These are phyloP conservation scores for Harpalus rufipes DNA, from an alignment of 2,888 invertebrate genomes.

Conservation along the genomic window DNA sequence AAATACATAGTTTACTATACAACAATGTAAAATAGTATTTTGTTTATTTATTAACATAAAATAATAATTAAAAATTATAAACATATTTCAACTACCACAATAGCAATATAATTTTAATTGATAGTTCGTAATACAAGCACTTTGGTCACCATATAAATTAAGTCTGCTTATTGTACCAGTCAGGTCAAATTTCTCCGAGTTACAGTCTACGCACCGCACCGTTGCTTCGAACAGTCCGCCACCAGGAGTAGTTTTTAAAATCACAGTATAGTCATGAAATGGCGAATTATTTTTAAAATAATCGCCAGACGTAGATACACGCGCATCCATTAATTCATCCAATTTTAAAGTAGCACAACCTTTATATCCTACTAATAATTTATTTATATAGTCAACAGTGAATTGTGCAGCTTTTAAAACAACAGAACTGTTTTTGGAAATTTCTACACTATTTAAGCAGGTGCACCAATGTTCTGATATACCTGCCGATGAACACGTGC, in stretches of 20 bases:
- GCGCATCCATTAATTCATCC: conserved; percentile 82
- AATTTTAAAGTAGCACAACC: conserved; percentile 84
- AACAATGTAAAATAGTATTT: conserved; percentile 50
- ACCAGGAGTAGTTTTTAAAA: conserved; percentile 83
- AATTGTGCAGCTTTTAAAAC: conserved; percentile 82
- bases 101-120: conserved; percentile 89
- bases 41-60: conserved; percentile 71
- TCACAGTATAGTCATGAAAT: conserved; percentile 82
- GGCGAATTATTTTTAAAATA: conserved; percentile 75
- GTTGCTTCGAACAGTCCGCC: conserved; percentile 89
- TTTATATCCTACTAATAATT: conserved; percentile 80
- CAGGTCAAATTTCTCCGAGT: conserved; percentile 75
- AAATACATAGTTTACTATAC: conserved; percentile 41
- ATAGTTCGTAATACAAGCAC: conserved; percentile 87
- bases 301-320: conserved; percentile 79
- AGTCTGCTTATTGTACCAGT: conserved; percentile 88
- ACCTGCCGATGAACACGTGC: conserved; percentile 88
- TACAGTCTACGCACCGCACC: conserved; percentile 78
- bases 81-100: conserved; percentile 76
- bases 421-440: conserved; percentile 79
- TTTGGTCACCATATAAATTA: conserved; percentile 90
- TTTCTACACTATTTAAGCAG: conserved; percentile 84
- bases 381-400: conserved; percentile 84
- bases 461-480: conserved; percentile 94
- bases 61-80: conserved; percentile 15